Percentiles rank a stretch among this genome's conserved stretches.
These are phyloP conservation scores for Pomacea maculata DNA, from an alignment of 1,140 invertebrate species.

Conservation along the genomic window DNA sequence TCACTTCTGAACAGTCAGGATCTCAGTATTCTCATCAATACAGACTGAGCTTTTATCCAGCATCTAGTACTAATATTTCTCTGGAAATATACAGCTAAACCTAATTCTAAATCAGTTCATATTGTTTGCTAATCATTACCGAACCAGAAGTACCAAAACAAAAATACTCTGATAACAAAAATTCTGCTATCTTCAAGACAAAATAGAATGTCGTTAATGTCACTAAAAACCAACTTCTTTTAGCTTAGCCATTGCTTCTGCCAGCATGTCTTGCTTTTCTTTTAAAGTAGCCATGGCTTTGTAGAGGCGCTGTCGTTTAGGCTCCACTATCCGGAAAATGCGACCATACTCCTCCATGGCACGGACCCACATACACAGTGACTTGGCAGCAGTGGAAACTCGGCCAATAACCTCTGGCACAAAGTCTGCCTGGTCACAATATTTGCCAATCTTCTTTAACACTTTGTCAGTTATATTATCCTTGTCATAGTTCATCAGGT, in stretches of 20 bases:
- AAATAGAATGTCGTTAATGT: too few species aligned
- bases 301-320: constrained; percentile 74
- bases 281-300: constrained; percentile 59
- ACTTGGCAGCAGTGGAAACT: constrained; percentile 64
- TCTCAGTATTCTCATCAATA: too few species aligned
- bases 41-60: too few species aligned
- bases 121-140: too few species aligned
- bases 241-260: constrained; percentile 64
- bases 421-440: constrained; percentile 68
- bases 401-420: constrained; percentile 67
- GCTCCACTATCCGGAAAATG: constrained; percentile 64
- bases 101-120: too few species aligned
- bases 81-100: too few species aligned
- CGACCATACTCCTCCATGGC: constrained; percentile 65
- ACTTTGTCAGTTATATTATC: constrained; percentile 80
- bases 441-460: constrained; percentile 78
- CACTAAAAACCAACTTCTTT: constrained; percentile 45
- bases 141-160: too few species aligned
- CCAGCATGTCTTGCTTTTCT: constrained; percentile 64
- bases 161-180: too few species aligned
- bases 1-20: too few species aligned
- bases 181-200: too few species aligned
- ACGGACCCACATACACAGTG: constrained; percentile 66
- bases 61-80: too few species aligned
- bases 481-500: constrained; percentile 72